phyloP scores from a whole-genome alignment of 2,888 invertebrate species.

The Cancer borealis region DNA sequence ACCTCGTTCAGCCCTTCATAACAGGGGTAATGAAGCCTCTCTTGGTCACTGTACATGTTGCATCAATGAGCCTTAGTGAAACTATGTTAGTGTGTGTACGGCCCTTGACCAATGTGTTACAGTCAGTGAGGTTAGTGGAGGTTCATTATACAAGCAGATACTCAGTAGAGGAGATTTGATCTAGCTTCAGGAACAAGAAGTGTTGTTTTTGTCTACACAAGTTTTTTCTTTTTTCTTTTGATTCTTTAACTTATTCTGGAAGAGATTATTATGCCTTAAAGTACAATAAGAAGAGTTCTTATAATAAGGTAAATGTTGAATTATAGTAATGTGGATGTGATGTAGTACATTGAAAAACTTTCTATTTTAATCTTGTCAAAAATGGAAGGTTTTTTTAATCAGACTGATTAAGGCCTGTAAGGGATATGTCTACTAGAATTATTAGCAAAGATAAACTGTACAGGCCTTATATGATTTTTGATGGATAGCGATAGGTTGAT shows the following conservation, averaged over 20 bases:
- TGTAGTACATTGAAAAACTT: neutral
- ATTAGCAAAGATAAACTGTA: neutral
- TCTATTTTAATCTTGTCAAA: neutral
- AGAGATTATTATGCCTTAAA: neutral
- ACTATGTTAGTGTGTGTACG: conserved; percentile 59
- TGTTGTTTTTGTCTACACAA: neutral
- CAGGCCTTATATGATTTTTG: neutral
- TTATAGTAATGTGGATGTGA: neutral
- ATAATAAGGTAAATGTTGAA: neutral
- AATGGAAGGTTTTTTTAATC: neutral
- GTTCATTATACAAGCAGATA: conserved; percentile 62
- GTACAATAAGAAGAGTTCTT: neutral
- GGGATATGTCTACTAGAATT: neutral
- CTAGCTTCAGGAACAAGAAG: neutral
- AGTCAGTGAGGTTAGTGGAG: conserved; percentile 66
- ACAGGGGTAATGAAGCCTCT: conserved; percentile 55
- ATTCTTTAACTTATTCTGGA: neutral
- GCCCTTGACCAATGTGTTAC: conserved; percentile 51
- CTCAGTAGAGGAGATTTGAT: conserved; percentile 64
- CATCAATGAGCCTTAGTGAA: conserved; percentile 48
- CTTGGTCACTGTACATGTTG: conserved; percentile 56
- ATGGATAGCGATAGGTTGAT: neutral
- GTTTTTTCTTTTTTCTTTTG: neutral
- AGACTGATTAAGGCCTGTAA: neutral
- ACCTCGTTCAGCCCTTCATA: conserved; percentile 58